Conservation (phyloP, 37 sponge, comb jelly and placozoan species). For the Spongilla lacustris region DNA sequence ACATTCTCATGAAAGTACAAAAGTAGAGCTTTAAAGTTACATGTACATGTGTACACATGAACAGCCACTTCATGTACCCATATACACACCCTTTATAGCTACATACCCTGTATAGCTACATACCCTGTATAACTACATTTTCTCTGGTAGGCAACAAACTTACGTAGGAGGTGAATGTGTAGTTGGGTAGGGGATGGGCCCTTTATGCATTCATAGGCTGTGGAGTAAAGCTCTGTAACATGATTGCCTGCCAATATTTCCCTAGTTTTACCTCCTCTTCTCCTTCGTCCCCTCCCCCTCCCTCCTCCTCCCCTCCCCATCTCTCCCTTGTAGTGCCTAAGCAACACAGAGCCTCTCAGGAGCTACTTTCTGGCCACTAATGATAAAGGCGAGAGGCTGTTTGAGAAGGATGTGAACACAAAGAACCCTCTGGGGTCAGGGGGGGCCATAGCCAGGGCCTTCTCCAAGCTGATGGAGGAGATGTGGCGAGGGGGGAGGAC, state of each 20-base stretch:
- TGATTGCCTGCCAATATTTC: background rate
- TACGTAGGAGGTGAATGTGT: no score
- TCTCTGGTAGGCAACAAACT: no score
- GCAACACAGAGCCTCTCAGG: constrained; percentile 86
- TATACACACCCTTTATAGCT: no score
- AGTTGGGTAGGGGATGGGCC: no score
- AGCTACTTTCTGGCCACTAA: constrained; percentile 75
- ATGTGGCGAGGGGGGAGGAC: constrained; percentile 86
- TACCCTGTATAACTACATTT: no score
- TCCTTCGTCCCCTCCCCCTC: background rate
- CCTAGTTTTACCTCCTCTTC: background rate
- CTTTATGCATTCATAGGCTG: no score
- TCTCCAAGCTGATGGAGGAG: constrained; percentile 82
- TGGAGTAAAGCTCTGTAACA: no score
- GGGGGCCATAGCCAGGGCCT: constrained; percentile 87
- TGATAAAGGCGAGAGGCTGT: constrained; percentile 33
- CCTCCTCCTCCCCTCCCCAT: background rate
- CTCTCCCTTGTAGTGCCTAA: constrained; percentile 71
- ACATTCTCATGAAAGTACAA: no score
- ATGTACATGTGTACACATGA: no score
- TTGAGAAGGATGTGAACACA: constrained; percentile 75
- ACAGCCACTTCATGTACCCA: no score
- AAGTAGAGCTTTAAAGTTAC: no score
- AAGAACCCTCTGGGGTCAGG: constrained; percentile 88
- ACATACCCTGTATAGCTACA: no score